Conservation (phyloP, 2,888 invertebrate species). For the Kuschelorhynchus macadamiae region DNA sequence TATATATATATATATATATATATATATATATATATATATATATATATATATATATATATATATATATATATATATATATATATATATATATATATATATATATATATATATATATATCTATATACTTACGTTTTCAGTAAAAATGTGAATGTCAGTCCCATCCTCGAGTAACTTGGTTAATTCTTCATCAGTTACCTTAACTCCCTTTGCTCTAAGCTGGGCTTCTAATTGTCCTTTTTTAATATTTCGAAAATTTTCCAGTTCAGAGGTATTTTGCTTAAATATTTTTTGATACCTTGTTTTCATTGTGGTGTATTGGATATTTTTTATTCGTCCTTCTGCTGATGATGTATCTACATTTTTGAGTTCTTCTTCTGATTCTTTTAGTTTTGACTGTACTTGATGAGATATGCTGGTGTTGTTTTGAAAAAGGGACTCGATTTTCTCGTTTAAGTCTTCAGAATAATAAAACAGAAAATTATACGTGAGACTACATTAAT, state of each 20-base stretch:
- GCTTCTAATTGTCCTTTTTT: slow-evolving; percentile 72
- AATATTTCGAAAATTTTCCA: slow-evolving; percentile 71
- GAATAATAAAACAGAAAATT: no score
- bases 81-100: no score
- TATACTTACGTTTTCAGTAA: slow-evolving; percentile 70
- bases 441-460: slow-evolving; percentile 55
- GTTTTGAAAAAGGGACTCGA: slow-evolving; percentile 59
- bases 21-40: no score
- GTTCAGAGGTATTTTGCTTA: slow-evolving; percentile 70
- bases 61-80: no score
- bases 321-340: slow-evolving; percentile 68
- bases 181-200: slow-evolving; percentile 64
- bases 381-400: slow-evolving; percentile 58
- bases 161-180: slow-evolving; percentile 66
- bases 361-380: slow-evolving; percentile 57
- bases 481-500: no score
- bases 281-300: slow-evolving; percentile 71
- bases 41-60: no score
- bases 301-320: slow-evolving; percentile 70
- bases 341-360: slow-evolving; percentile 52
- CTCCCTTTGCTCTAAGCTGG: slow-evolving; percentile 71
- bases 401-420: slow-evolving; percentile 58
- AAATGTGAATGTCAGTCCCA: slow-evolving; percentile 67
- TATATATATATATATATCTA: no score
- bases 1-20: no score